Percentiles rank a stretch among this genome's conserved stretches.
Conservation (phyloP, 2,113 vertebrate genomes). For the Syngnathus floridae region DNA sequence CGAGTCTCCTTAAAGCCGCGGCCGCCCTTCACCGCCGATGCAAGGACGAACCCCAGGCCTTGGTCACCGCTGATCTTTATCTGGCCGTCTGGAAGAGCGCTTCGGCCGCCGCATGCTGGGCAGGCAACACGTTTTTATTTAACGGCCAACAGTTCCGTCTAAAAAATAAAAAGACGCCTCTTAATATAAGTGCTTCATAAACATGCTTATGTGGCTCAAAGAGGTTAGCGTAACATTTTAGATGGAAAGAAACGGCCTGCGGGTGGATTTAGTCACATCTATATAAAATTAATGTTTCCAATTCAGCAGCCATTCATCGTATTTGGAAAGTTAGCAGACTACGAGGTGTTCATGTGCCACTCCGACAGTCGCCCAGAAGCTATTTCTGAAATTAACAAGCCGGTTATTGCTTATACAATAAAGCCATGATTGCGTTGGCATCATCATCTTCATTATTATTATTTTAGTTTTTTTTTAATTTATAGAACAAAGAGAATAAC, state of each 20-base stretch:
- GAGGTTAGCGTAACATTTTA: not conserved
- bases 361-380: conserved; percentile 20
- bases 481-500: no score
- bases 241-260: not conserved
- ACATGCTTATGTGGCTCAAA: not conserved
- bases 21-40: conserved; percentile 51
- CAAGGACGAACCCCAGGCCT: conserved; percentile 56
- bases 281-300: not conserved
- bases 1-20: conserved; percentile 33
- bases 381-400: conserved; percentile 29
- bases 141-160: not conserved
- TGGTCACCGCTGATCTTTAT: conserved; percentile 46
- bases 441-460: no score
- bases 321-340: conserved; percentile 5
- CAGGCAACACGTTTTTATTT: conserved; percentile 7
- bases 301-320: not conserved
- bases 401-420: conserved; percentile 33
- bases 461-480: no score
- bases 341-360: conserved; percentile 4
- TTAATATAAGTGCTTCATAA: not conserved
- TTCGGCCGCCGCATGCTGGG: conserved; percentile 14
- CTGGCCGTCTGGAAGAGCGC: conserved; percentile 25
- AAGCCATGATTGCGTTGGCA: not conserved
- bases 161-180: no score
- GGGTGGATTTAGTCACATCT: not conserved